A percentile compares a stretch with the other conserved stretches of the same genome.
Evolutionary conservation across 2,113 vertebrate species (phyloP).

Genomic region (Lepidothrix coronata): DNA sequence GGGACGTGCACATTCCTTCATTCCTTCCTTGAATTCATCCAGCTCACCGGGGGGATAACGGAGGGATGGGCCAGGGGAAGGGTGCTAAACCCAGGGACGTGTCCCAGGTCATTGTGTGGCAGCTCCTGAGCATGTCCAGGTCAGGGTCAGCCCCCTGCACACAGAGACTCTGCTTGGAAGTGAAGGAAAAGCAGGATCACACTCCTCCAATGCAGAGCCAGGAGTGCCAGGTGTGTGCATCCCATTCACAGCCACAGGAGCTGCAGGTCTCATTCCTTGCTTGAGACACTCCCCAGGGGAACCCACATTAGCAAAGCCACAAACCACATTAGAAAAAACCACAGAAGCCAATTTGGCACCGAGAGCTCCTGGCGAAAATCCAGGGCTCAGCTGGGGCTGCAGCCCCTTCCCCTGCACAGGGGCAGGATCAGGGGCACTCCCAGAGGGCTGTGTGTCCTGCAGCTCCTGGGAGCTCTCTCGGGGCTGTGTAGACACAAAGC

Average conservation of each 20-base stretch:
- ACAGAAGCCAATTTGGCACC: constrained; percentile 53
- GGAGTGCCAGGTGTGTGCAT: background rate
- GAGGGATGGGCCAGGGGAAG: background rate
- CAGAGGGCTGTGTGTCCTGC: background rate
- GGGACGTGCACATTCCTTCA: background rate
- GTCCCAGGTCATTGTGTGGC: background rate
- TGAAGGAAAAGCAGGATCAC: background rate
- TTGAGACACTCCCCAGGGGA: constrained; percentile 33
- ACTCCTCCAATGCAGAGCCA: background rate
- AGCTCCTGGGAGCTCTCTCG: background rate
- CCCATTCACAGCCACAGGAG: background rate
- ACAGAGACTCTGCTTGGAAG: background rate
- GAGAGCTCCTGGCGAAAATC: constrained; percentile 31
- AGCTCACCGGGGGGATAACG: background rate
- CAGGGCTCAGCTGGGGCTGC: background rate
- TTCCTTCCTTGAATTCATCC: background rate
- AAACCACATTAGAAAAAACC: constrained; percentile 61
- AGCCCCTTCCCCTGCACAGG: background rate
- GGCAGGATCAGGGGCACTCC: background rate
- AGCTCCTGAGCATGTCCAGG: background rate
- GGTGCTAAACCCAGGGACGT: background rate
- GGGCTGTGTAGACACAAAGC: background rate
- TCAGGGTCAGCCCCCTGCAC: background rate
- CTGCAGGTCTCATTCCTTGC: constrained; percentile 18
- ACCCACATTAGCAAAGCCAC: constrained; percentile 57